Evolutionary conservation across 2,113 vertebrate genomes (phyloP).

Genomic region (Sapajus apella): DNA sequence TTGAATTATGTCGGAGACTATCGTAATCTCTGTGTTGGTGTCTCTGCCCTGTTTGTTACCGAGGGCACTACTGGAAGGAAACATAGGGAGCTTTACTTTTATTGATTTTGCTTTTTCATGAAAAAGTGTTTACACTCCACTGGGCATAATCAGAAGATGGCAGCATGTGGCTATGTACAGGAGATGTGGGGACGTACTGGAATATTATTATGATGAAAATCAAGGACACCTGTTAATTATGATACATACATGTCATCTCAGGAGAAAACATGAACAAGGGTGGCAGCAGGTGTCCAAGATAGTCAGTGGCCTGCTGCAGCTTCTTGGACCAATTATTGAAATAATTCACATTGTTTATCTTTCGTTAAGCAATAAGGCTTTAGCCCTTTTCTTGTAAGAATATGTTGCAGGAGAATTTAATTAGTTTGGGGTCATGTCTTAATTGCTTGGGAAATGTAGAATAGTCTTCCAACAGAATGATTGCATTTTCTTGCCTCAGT

Average conservation of each 20-base stretch:
- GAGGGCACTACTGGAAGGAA: slow-evolving; percentile 37
- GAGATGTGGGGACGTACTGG: neutral
- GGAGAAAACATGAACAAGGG: neutral
- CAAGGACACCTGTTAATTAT: slow-evolving; percentile 62
- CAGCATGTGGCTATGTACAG: slow-evolving; percentile 5
- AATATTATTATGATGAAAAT: slow-evolving; percentile 62
- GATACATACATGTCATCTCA: slow-evolving; percentile 36
- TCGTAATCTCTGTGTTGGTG: neutral
- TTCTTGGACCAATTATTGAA: slow-evolving; percentile 61
- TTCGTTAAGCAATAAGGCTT: neutral
- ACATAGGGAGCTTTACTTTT: slow-evolving; percentile 55
- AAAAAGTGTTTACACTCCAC: slow-evolving; percentile 16
- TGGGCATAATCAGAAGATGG: slow-evolving; percentile 52
- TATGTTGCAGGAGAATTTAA: neutral
- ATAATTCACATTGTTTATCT: slow-evolving; percentile 36
- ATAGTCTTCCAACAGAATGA: neutral
- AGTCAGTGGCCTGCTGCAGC: neutral
- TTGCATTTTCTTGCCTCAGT: neutral
- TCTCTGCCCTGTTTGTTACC: slow-evolving; percentile 24
- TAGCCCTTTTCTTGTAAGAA: slow-evolving; percentile 17
- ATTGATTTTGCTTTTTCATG: slow-evolving; percentile 33
- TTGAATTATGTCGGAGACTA: neutral
- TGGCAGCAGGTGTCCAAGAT: slow-evolving; percentile 7
- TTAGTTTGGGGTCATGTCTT: slow-evolving; percentile 10
- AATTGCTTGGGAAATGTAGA: neutral